These are phyloP conservation scores for Regulus satrapa DNA, from an alignment of 2,113 vertebrate genomes.

Conservation along the genomic window DNA sequence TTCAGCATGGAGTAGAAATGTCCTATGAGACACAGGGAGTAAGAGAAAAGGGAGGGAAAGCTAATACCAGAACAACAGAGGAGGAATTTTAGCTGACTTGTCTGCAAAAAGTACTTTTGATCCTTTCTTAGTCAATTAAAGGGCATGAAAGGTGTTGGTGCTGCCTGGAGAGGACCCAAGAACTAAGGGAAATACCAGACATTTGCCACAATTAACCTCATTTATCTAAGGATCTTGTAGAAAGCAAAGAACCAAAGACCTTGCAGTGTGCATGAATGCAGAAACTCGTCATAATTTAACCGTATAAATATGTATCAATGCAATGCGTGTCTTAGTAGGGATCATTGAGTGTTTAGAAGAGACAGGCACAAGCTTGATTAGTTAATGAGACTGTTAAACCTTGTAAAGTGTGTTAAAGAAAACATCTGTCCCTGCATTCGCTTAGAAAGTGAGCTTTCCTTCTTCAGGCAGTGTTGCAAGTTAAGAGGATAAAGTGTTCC, in stretches of 20 bases:
- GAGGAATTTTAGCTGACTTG: background rate
- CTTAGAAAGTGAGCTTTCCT: background rate
- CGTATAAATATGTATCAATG: background rate
- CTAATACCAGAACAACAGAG: background rate
- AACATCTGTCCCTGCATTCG: background rate
- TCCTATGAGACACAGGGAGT: background rate
- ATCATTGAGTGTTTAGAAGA: background rate
- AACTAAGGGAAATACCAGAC: background rate
- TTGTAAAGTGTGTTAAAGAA: background rate
- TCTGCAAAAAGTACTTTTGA: background rate
- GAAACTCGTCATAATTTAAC: background rate
- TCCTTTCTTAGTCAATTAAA: background rate
- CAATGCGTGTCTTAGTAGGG: background rate
- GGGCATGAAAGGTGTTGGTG: background rate
- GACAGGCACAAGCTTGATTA: background rate
- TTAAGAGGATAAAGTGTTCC: slow-evolving; percentile 48
- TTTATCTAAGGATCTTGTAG: background rate
- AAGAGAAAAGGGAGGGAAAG: background rate
- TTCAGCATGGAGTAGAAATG: background rate
- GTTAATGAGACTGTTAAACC: background rate
- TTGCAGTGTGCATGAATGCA: background rate
- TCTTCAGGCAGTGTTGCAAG: background rate
- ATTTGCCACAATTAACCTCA: background rate
- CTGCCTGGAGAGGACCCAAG: background rate
- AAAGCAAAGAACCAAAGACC: background rate